Evolutionary conservation across 1,140 invertebrate species (phyloP), one percentile per base, ranked within the genome.

Genomic region (Cydia fagiglandana): DNA sequence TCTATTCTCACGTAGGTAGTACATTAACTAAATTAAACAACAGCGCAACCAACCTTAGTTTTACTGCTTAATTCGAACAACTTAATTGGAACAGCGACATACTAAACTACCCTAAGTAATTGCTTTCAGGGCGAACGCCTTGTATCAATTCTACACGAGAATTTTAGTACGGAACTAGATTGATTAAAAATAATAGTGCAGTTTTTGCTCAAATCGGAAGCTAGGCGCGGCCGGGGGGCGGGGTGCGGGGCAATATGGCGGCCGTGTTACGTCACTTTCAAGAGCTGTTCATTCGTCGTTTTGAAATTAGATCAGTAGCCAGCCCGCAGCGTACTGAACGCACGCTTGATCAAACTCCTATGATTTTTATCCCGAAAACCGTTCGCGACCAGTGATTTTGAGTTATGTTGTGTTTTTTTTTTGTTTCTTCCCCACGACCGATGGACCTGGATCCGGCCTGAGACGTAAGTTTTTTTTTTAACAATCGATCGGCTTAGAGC

Each of bases 221-320:
- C 81, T 82, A 86, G 88, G 86, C 83, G 86, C 82, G 85, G 86
- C 73, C 38, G 68, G 50, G 45, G 53, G 20, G 73, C 78, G 76
- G 82, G 76, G 83, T 50, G 86, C 81, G 78, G 79, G 83, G 79
- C 84, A 91, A 88, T 45, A 90, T 90, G 90, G 90, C 79, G 53
- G 41, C 88, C 77, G 81, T 76, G 82, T 92, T 92, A 91, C 89
- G 88, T 92, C 90, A 92, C 87, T 88, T 88, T 88, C 85, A 83
- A 82, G 74, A 56, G 86, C 84, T 79, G 64, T 38, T 38, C 66
- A 17, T 38, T 81, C 84, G 86, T 86, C 88, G 83, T 84, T 81
- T 87, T 82, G 81, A 84, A 92, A 91, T 90, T 91, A 90, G 90
- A 89, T 88, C 90, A 92, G 90, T 92, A 80, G 83, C 84, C 80